Percentiles rank a stretch among this genome's conserved stretches.
phyloP scores from a whole-genome alignment of 2,888 invertebrate genomes.

The Julus scanicus region DNA sequence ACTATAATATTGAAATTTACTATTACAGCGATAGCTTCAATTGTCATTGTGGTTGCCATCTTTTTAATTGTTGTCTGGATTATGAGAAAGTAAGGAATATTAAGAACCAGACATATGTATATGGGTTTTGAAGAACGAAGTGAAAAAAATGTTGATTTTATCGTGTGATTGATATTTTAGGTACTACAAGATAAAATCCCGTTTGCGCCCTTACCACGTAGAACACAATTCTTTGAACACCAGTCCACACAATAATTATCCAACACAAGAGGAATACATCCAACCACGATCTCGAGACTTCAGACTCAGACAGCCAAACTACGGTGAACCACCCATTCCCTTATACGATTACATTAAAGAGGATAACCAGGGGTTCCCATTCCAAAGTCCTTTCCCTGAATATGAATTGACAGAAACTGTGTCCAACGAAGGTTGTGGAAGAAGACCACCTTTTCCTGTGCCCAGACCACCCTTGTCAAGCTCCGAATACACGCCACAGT shows the following conservation, averaged over 20 bases:
- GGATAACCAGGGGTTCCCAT: background rate
- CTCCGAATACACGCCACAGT: background rate
- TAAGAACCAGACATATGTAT: no score
- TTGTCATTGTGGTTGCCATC: background rate
- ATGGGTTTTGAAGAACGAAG: no score
- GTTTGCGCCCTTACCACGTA: background rate
- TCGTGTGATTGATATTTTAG: background rate
- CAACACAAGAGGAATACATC: background rate
- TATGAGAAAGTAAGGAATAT: background rate
- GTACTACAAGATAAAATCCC: constrained; percentile 22
- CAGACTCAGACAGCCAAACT: background rate
- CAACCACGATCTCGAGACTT: background rate
- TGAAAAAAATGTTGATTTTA: no score
- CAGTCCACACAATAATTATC: background rate
- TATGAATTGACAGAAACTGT: constrained; percentile 29
- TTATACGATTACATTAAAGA: constrained; percentile 22
- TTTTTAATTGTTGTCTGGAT: background rate
- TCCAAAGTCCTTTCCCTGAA: background rate
- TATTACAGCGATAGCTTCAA: background rate
- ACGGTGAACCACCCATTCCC: constrained; percentile 18
- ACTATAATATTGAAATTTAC: background rate
- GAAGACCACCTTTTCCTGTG: background rate
- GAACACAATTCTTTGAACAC: background rate
- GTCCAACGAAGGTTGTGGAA: background rate
- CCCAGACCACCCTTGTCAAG: background rate